phyloP scores from a whole-genome alignment of 2,888 invertebrate species.

The Troilus luridus region DNA sequence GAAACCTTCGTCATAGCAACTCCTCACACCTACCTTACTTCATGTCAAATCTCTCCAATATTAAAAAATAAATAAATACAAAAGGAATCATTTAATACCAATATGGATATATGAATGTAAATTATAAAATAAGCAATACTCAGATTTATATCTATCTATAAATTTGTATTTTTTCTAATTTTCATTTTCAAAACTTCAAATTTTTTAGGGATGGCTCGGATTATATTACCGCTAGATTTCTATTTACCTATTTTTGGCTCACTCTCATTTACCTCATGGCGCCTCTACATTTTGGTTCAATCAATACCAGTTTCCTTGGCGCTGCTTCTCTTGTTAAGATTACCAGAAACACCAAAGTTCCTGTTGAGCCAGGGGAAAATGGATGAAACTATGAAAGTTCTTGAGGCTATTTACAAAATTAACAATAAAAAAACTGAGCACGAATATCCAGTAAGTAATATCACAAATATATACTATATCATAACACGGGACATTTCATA shows the following conservation, averaged over 20 bases:
- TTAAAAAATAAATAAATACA: too few relatives aligned
- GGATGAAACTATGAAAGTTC: slow-evolving; percentile 43
- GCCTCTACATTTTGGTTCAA: slow-evolving; percentile 22
- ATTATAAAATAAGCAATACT: too few relatives aligned
- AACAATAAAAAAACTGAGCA: slow-evolving; percentile 37
- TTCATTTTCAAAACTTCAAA: not conserved
- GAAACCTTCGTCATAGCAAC: too few relatives aligned
- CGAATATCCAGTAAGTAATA: slow-evolving; percentile 52
- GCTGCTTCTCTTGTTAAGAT: not conserved
- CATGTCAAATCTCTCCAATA: too few relatives aligned
- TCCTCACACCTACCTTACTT: too few relatives aligned
- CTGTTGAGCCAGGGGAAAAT: slow-evolving; percentile 9
- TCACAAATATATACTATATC: not conserved
- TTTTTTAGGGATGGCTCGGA: slow-evolving; percentile 53
- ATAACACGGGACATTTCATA: not conserved
- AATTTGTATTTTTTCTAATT: not conserved
- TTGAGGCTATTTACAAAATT: slow-evolving; percentile 21
- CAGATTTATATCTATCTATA: too few relatives aligned
- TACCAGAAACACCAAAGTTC: slow-evolving; percentile 56
- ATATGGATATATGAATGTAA: too few relatives aligned
- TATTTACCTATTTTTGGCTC: not conserved
- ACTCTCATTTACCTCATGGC: slow-evolving; percentile 52
- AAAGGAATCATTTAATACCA: too few relatives aligned
- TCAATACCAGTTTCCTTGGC: slow-evolving; percentile 8
- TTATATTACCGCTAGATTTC: slow-evolving; percentile 48